Evolutionary conservation across 1,140 invertebrate species (phyloP), one percentile per base, ranked within the genome.

Genomic region (Drosophila repleta): DNA sequence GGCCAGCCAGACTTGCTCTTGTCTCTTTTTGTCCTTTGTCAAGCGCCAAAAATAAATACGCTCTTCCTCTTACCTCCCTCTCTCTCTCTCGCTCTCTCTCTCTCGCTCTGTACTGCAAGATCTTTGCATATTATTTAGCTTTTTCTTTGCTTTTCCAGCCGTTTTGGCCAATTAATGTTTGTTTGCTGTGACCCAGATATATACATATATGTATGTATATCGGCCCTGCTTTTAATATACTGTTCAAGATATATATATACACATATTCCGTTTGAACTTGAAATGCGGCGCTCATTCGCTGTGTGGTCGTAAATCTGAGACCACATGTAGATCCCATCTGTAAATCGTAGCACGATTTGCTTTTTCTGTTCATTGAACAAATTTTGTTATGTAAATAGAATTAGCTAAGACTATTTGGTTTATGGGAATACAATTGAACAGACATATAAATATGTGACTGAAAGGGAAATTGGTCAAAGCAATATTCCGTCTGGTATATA

Each of bases 11-110:
- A 15, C 15, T 46, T 17, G 20, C 41, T 56, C 41, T 63, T 46
- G 45, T 67, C 69, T 53, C 46, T 53, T 67, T 58, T 43, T 37
- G 17, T 18, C 29, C 63, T 57, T 68, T 68, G 64, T 63, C 41
- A 56, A 75, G 52, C 76, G 73, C 73, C 76, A 76, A 76, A 78
- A 78, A 78, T 78, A 78, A 74, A 74, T 62, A 43, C 48, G 5
- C 24, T 18, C 43, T 24, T 13, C 3, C 4, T 11, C n/a, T 15
- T 13, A 1, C 17, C 5, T n/a, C 29, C 18, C 43, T 43, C 17
- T 18, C 32, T 43, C 39, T 8, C n/a, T 6, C 39, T 8, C 39
- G 5, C 3, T 41, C 32, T 35, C 10, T 35, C 29, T 15, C 2
- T 17, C 1, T 7, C 8, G 6, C 8, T 8, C 8, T 29, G 26